Base-by-base conservation (phyloP, 2,113 vertebrate species). In the Sciurus niger region DNA sequence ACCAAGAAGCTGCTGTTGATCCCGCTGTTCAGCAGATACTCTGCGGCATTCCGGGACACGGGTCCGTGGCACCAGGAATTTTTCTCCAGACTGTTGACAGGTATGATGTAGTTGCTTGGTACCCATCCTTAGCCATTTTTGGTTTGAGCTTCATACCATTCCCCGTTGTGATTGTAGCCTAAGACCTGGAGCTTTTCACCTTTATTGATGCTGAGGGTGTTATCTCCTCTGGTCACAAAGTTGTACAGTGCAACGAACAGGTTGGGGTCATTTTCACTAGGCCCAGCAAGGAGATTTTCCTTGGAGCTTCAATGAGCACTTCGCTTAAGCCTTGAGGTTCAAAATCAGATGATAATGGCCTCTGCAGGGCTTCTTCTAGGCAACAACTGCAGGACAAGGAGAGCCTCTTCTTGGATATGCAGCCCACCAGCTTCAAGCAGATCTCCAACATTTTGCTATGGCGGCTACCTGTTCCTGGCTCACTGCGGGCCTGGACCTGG, bases 121-220 rank as follows among this genome's bases (percentile, higher is more conserved):
- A 99, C 99, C 99, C 99, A 99, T 40, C 99, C 99, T 94, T 99
- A 99, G 16, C 99, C 99, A 0, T 99, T 99, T 97, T 99, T 99
- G 10, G 99, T 99, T 60, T 99, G 99, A 7, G 99, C 99, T 97
- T 99, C 99, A 1, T 99, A 99, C 99, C 99, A 99, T 32, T 99
- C 99, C n/a, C 99, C 99, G 14, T 99, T 99, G 85, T 99, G 99
- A 51, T 99, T 99, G 97, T 99, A 99, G 96, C 99, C 99, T 94
- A 99, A 96, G 90, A 99, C 99, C 0, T 99, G 99, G 94, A 99
- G 99, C 98, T 99, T 99, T 89, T 99, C 99, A 89, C 99, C 99
- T 99, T 99, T 99, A 92, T 99, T 99, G 95, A 99, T 99, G 98
- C 99, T 99, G 80, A 99, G 99, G 40, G 99, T 99, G 98, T 99